Evolutionary conservation across 1,140 invertebrate genomes (phyloP).

Genomic region (Coptotermes formosanus): DNA sequence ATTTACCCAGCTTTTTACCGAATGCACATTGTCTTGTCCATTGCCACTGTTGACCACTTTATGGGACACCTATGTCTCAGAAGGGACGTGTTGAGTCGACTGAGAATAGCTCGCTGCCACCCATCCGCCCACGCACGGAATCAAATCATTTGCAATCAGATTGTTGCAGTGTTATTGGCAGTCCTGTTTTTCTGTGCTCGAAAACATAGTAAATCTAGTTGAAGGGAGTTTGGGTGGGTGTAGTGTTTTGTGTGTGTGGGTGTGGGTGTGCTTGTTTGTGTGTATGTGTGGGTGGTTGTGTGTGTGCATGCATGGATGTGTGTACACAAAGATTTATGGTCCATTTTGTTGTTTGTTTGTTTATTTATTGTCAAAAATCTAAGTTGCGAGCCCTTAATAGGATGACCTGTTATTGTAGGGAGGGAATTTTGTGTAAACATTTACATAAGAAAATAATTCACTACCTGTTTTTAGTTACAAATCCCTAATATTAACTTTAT

Average conservation of each 20-base stretch:
- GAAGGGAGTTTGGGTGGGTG: constrained; percentile 20
- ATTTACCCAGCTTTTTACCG: constrained; percentile 33
- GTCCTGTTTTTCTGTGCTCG: constrained; percentile 20
- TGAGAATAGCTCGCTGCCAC: constrained; percentile 22
- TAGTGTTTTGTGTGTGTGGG: constrained; percentile 13
- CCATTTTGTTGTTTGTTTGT: constrained; percentile 12
- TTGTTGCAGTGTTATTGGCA: constrained; percentile 26
- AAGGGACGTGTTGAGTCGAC: constrained; percentile 24
- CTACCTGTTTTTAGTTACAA: too few relatives aligned
- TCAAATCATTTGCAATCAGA: constrained; percentile 18
- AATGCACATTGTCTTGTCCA: constrained; percentile 36
- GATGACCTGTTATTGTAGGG: background rate
- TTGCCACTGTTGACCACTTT: constrained; percentile 35
- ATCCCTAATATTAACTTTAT: too few relatives aligned
- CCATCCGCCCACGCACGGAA: constrained; percentile 17
- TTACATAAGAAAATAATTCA: too few relatives aligned
- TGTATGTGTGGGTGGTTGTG: background rate
- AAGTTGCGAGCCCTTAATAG: background rate
- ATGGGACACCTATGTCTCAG: constrained; percentile 37
- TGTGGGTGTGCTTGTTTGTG: background rate
- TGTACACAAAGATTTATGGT: background rate
- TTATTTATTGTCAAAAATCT: constrained; percentile 4
- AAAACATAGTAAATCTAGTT: background rate
- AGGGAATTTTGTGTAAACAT: background rate
- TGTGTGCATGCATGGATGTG: background rate